These are phyloP conservation scores for Trichonephila clavata DNA, from an alignment of 1,140 invertebrate species.

Conservation along the genomic window DNA sequence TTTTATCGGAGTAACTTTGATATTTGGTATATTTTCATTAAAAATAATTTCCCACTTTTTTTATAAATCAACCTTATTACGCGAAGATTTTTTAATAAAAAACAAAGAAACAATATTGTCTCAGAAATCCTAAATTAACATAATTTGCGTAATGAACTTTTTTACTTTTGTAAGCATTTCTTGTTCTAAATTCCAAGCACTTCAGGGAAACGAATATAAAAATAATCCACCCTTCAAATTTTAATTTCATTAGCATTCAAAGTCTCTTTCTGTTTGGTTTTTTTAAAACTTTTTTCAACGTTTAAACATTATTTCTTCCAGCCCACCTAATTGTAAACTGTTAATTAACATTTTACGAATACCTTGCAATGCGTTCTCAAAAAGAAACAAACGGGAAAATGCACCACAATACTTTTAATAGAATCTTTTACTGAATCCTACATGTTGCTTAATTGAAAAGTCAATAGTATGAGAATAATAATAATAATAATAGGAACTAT, in stretches of 20 bases:
- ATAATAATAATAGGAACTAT: background rate
- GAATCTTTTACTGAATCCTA: conserved; percentile 14
- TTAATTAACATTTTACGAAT: conserved; percentile 41
- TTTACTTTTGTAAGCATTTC: conserved; percentile 18
- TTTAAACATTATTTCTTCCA: background rate
- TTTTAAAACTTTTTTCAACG: background rate
- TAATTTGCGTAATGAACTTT: conserved; percentile 1
- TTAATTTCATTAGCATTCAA: conserved; percentile 52
- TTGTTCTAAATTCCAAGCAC: conserved; percentile 21
- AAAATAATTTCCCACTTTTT: background rate
- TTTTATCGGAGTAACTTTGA: no score
- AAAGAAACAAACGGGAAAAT: background rate
- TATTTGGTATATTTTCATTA: background rate
- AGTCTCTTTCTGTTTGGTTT: background rate
- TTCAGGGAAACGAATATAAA: conserved; percentile 17
- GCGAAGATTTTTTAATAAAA: conserved; percentile 23
- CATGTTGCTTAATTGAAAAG: conserved; percentile 47
- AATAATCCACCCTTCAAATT: conserved; percentile 35
- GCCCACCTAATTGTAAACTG: conserved; percentile 26
- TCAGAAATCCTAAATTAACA: conserved; percentile 7
- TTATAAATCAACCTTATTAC: background rate
- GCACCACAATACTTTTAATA: conserved; percentile 6
- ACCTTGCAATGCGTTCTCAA: background rate
- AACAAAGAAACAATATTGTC: background rate
- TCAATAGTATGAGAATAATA: background rate